Base-by-base conservation (phyloP, 2,113 vertebrate genomes). In the Phrynocephalus versicolor region DNA sequence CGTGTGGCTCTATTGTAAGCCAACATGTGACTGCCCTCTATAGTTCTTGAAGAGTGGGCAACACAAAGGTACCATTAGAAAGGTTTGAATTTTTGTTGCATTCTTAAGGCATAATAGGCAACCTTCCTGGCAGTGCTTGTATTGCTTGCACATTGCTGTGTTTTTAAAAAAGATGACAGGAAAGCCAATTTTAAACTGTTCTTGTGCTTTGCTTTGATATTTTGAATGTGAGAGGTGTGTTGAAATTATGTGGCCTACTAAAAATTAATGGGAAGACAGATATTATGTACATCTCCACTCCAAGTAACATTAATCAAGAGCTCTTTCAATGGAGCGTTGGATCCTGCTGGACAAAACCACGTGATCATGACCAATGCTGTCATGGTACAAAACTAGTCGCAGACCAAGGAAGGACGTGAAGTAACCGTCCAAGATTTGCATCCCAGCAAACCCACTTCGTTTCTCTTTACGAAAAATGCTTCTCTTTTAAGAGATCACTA, bases 131-230 rank as follows among this genome's bases (percentile, higher is more conserved):
- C 71, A n/a, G 13, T 10, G 3, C 69, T 64, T 88, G 81, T 27
- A 25, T 21, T 0, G 0, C 39, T 77, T 69, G 35, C n/a, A 35
- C 23, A 80, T 78, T 18, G 13, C 87, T 89, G 76, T 70, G 85
- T 87, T 90, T 94, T 89, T 83, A 71, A 60, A 76, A 92, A 92
- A 83, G 86, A 86, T 27, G 21, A 45, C 88, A 91, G 87, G 35
- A 51, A 90, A 62, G 81, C 80, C n/a, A 70, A 89, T 93, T 35
- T 78, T 81, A 16, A 84, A 69, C 14, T 81, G 30, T 72, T 77
- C 23, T 81, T 58, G 12, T 85, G n/a, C 85, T 90, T 88, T 64
- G 73, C 88, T 45, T 72, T 92, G 81, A 64, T 72, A 81, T 84
- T 82, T 82, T 89, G 82, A 93, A 91, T 85, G 84, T 75, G 79